Base-by-base conservation (phyloP, 2,113 vertebrate species). In the Notarius quadriscutis region DNA sequence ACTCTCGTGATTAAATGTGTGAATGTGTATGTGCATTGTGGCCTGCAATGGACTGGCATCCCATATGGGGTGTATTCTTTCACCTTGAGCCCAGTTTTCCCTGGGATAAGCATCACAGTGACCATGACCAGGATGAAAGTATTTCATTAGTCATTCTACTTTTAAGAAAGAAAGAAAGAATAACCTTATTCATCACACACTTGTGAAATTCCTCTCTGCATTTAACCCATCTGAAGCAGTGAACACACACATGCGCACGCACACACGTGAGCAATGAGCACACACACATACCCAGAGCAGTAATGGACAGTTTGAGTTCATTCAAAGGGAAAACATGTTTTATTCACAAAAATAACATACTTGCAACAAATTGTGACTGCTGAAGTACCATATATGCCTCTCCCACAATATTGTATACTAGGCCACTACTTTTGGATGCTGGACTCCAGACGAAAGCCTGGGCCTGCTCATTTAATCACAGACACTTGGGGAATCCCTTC, bases 381-480 rank as follows among this genome's bases (percentile, higher is more conserved):
- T 20, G 17, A 80, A n/a, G 27, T 34, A 78, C 50, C 25, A 51
- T 6, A 5, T 5, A 25, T 50, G 1, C 12, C 25, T 15, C 50
- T 22, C 14, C 5, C 8, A 41, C 55, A 57, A 7, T 9, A 51
- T 17, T 53, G 25, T 82, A 12, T n/a, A 17, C 62, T 22, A 99
- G 98, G 97, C 84, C 97, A 97, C 93, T 97, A 97, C 92, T 99
- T 98, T 93, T 99, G 98, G 98, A 88, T 93, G 81, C 91, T 99
- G 91, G 95, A 95, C 30, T 93, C 93, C 84, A 88, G 93, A 63
- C 95, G 78, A 74, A 93, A 94, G 0, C 94, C 95, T 0, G 94
- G 95, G 72, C 91, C 88, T 5, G 93, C 98, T 2, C 95, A 91
- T 0, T 93, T 92, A 25, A 99, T 99, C 92, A 96, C 78, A 11